Percentiles rank a stretch among this genome's conserved stretches.
Evolutionary conservation across 2,113 vertebrate genomes (phyloP).

Genomic region (Pelecanus crispus): DNA sequence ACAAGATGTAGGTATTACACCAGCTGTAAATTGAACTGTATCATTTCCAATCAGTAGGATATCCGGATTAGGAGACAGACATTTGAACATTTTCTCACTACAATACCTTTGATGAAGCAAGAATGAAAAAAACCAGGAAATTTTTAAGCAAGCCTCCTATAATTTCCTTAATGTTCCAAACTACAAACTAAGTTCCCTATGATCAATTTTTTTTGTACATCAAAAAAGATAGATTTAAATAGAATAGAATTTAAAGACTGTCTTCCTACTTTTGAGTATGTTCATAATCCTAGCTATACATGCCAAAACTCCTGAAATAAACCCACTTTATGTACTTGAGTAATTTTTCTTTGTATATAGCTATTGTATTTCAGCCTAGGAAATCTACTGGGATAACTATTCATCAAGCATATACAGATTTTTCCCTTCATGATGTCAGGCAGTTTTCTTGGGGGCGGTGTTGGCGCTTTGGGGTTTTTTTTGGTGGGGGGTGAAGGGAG

Average conservation of each 20-base stretch:
- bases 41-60: neutral
- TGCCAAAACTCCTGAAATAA: neutral
- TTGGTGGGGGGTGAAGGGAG: accelerated
- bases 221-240: neutral
- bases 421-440: neutral
- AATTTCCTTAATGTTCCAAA: neutral
- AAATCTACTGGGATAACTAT: neutral
- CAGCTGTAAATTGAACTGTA: neutral
- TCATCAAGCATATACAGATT: neutral
- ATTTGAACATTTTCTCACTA: neutral
- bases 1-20: neutral
- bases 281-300: neutral
- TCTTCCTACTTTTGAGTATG: neutral
- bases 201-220: neutral
- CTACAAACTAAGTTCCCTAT: neutral
- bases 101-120: neutral
- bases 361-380: neutral
- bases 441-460: neutral
- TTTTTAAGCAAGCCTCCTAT: neutral
- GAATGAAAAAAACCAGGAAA: neutral
- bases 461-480: neutral
- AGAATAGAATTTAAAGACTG: neutral
- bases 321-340: neutral
- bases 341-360: neutral
- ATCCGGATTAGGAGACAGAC: neutral